These are phyloP conservation scores for Ctenodactylus gundi DNA, from an alignment of 2,113 vertebrate species.

Conservation along the genomic window DNA sequence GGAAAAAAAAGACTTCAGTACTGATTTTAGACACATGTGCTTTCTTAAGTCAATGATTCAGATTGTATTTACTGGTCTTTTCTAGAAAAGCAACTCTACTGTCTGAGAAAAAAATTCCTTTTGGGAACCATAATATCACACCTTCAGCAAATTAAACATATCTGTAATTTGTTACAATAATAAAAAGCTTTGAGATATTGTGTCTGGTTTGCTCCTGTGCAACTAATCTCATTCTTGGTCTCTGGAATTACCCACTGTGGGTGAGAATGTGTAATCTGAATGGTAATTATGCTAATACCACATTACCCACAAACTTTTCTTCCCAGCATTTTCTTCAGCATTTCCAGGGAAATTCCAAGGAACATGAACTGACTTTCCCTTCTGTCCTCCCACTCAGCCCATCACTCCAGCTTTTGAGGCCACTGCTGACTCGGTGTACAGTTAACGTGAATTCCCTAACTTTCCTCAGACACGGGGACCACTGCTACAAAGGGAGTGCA, in stretches of 20 bases:
- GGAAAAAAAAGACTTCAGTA: no score
- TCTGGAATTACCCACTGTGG: conserved; percentile 25
- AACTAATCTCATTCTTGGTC: background rate
- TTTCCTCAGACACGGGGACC: background rate
- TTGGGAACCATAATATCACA: background rate
- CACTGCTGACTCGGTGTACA: background rate
- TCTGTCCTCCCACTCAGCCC: background rate
- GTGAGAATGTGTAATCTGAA: background rate
- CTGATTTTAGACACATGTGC: no score
- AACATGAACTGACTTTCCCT: background rate
- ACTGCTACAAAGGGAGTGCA: background rate
- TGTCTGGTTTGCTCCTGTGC: background rate
- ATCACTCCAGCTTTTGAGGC: accelerated
- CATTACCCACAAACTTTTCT: conserved; percentile 31
- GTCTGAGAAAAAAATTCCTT: background rate
- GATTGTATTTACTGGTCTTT: background rate
- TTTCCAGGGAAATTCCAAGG: conserved; percentile 53
- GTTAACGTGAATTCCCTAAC: background rate
- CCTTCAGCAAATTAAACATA: background rate
- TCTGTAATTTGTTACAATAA: background rate
- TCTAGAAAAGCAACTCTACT: background rate
- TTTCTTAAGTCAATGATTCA: background rate
- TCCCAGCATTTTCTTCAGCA: conserved; percentile 31
- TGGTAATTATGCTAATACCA: background rate
- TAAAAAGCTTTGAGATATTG: background rate